These are phyloP conservation scores for Heliconius hermathena DNA, from an alignment of 1,140 invertebrate species.

Conservation along the genomic window DNA sequence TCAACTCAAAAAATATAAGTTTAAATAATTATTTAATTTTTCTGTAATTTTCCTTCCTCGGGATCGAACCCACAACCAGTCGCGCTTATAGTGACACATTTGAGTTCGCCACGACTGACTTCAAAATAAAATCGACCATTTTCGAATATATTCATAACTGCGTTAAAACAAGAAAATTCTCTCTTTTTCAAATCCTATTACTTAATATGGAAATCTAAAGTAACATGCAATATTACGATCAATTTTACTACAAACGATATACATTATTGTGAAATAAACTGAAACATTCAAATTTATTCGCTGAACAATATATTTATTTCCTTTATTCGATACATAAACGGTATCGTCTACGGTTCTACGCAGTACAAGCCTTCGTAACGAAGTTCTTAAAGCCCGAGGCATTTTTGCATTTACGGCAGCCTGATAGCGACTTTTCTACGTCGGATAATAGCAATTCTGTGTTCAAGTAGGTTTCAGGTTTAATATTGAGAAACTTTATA, in stretches of 20 bases:
- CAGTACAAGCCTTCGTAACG: constrained; percentile 13
- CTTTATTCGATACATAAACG: constrained; percentile 1
- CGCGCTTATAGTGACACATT: no score
- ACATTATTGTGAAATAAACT: neutral
- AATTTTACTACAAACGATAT: neutral
- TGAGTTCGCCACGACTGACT: no score
- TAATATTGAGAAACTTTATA: neutral
- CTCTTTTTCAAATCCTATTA: neutral
- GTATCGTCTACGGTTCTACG: neutral
- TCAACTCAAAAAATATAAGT: no score
- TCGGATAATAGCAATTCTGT: constrained; percentile 20
- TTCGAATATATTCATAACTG: neutral
- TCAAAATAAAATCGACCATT: no score
- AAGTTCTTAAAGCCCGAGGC: constrained; percentile 29
- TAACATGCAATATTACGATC: neutral
- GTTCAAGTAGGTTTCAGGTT: neutral
- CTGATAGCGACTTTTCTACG: constrained; percentile 35
- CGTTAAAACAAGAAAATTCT: neutral
- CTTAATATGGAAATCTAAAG: neutral
- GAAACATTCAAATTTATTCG: neutral
- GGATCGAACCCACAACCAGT: no score
- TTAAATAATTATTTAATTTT: no score
- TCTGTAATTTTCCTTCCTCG: rapidly evolving
- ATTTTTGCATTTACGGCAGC: constrained; percentile 30
- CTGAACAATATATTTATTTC: neutral